phyloP scores from a whole-genome alignment of 2,797 vertebrate species.

The Hydrophis major region DNA sequence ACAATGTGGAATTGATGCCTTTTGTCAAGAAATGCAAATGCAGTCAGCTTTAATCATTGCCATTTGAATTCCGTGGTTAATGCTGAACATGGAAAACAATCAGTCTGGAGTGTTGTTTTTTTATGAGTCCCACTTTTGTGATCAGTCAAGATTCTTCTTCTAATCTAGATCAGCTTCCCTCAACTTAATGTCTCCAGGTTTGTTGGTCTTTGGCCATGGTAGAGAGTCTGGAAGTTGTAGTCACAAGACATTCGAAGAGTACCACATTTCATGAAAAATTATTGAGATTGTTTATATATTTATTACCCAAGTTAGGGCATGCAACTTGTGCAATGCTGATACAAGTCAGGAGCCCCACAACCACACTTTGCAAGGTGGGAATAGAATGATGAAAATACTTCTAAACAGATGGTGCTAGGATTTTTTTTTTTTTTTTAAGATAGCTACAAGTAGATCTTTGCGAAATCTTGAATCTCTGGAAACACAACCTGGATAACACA shows the following conservation, averaged over 20 bases:
- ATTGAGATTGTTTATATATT: background rate
- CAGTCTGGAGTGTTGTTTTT: background rate
- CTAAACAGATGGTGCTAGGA: background rate
- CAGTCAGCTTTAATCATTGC: background rate
- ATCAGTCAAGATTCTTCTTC: background rate
- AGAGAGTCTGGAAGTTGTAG: background rate
- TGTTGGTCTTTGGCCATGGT: background rate
- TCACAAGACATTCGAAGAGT: background rate
- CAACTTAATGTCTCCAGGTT: background rate
- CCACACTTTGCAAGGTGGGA: background rate
- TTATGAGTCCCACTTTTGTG: background rate
- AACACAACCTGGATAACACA: background rate
- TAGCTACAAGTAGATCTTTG: background rate
- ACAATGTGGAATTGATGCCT: constrained; percentile 16
- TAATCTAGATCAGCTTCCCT: background rate
- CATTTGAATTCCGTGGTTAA: background rate
- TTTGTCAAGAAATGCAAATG: background rate
- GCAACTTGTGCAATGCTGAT: background rate
- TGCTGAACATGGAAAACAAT: background rate
- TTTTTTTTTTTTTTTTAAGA: background rate
- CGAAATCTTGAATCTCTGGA: background rate
- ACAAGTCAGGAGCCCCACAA: background rate
- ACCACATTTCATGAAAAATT: background rate
- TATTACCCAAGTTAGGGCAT: background rate
- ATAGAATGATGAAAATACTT: background rate